Base-by-base conservation (phyloP, 2,888 invertebrate species). In the Argyresthia goedartella region DNA sequence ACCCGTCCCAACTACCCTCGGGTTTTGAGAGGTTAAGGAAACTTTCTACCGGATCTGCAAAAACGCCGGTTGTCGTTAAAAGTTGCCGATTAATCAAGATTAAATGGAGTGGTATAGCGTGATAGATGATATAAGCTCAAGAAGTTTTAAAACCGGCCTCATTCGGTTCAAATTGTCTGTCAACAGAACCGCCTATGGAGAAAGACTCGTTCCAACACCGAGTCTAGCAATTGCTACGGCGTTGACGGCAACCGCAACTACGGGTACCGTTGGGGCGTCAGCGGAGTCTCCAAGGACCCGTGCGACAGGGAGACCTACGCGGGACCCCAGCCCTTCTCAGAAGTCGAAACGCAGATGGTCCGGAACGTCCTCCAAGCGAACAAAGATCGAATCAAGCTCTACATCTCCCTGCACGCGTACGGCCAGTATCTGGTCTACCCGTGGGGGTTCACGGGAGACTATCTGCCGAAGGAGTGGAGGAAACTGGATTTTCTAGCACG, bases 171-270 rank as follows among this genome's bases (percentile, higher is more conserved):
- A n/a, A n/a, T n/a, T n/a, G n/a, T 25, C 25, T 25, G 6, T 25
- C 25, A 25, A 25, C 66, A 92, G 91, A 81, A 90, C 54, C 88
- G 91, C 3, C 56, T 90, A 58, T 91, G 91, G 91, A 85, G 91
- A 52, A 91, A 91, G 65, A 91, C 90, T 0, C 78, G 90, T 36
- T 88, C 89, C 0, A 69, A 67, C 54, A 59, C 60, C 4, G 55
- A 54, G 4, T 56, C 59, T 1, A 54, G 59, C 3, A 48, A 55
- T 0, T 93, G 93, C 59, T 67, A 60, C 25, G 93, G 93, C 1
- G 90, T 89, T 0, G 93, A 93, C 60, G 89, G 89, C 6, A 93
- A 93, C 66, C 77, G 93, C 14, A 93, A 93, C 73, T 93, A 91
- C 64, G 92, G 88, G 14, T 89, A 82, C 64, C 87, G 90, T 59